phyloP scores from a whole-genome alignment of 2,888 invertebrate genomes.

The Caenorhabditis doughertyi region DNA sequence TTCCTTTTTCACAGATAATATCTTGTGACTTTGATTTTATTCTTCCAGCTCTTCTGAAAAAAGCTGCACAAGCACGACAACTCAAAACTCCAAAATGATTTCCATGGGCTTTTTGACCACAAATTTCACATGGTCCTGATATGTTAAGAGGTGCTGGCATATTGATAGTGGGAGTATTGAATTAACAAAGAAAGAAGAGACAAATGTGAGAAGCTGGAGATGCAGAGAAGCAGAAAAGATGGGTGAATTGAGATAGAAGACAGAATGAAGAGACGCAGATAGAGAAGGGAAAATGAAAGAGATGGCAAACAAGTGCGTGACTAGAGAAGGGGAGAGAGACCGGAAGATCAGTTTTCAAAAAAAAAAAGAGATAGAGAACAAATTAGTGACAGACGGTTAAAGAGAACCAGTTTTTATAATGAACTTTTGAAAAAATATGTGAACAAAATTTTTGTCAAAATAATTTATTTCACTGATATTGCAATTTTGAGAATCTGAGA shows the following conservation, averaged over 20 bases:
- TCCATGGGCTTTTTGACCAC: constrained; percentile 42
- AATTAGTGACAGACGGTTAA: too few species aligned
- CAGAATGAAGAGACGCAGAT: constrained; percentile 4
- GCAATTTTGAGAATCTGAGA: too few species aligned
- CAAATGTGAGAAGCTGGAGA: background rate
- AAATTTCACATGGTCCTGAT: constrained; percentile 36
- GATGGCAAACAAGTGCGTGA: constrained; percentile 14
- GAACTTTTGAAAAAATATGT: too few species aligned
- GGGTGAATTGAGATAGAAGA: constrained; percentile 3
- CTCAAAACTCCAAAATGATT: constrained; percentile 60
- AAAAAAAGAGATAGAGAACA: background rate
- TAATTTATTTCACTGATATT: too few species aligned
- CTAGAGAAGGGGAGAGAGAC: background rate
- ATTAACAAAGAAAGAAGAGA: background rate
- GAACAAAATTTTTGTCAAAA: too few species aligned
- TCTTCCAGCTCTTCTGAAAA: constrained; percentile 6
- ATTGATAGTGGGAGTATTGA: too few species aligned
- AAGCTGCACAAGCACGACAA: constrained; percentile 63
- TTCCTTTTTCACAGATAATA: too few species aligned
- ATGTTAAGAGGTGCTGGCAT: too few species aligned
- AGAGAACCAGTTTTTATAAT: too few species aligned
- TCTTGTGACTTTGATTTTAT: too few species aligned
- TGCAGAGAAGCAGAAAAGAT: background rate
- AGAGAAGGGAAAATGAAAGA: background rate
- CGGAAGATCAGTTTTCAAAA: background rate